Evolutionary conservation across 2,888 invertebrate genomes (phyloP), one percentile per base, ranked within the genome.

Genomic region (Oscheius sp.): DNA sequence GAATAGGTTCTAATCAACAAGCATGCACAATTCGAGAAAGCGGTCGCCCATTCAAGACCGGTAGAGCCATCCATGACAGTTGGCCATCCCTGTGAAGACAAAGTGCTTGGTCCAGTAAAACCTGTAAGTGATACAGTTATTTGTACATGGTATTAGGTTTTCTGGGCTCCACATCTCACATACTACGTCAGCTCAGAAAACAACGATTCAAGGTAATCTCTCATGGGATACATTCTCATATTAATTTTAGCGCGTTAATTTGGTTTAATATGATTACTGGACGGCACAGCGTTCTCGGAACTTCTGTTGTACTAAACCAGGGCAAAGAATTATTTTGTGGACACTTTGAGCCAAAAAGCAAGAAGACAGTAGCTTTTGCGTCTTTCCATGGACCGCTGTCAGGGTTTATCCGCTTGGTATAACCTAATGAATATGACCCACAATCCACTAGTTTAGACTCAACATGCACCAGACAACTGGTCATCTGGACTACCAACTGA

Each of bases 1-100:
- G 5, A n/a, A 5, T n/a, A 83, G 83, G 78, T 82, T 13, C 52
- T 83, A 27, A 75, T 83, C 18, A 82, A 82, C 69, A 83, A 82
- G 63, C 74, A 76, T 16, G 78, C 74, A 13, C 61, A 59, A 29
- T 78, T 83, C 25, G 58, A 66, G 6, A 56, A 77, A 23, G 77
- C 77, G 9, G 75, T 73, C 29, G 78, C 78, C 1, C 81, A 80
- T 52, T 73, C 58, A 16, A 75, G 81, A 13, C 83, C 83, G 5
- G 53, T 83, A 1, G 83, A 83, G 29, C 69, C 76, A 49, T 73
- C 77, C 18, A 78, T 79, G 45, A 83, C 83, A 12, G 75, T 53
- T 61, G 83, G 81, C 21, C 80, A 78, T 21, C 79, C 81, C 52
- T 83, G 83, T 53, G 76, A 80, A 16, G 81, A 82, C n/a, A 75